A percentile compares a stretch with the other conserved stretches of the same genome.
These are phyloP conservation scores for Podarcis raffonei DNA, from an alignment of 2,113 vertebrate species.

Conservation along the genomic window DNA sequence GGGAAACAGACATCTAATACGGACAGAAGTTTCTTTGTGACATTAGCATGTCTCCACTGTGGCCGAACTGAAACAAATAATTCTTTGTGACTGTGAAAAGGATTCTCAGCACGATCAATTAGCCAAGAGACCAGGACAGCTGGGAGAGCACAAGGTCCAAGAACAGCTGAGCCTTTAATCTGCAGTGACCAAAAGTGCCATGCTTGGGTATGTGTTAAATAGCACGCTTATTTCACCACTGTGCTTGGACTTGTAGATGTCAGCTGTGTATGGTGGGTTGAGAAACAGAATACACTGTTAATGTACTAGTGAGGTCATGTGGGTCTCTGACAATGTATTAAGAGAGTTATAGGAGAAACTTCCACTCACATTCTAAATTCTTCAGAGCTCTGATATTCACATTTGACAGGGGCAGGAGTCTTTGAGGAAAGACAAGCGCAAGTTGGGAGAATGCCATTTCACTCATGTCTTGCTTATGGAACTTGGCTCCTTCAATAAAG, in stretches of 20 bases:
- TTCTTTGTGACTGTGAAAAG: conserved; percentile 39
- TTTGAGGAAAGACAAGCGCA: no score
- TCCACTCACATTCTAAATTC: neutral
- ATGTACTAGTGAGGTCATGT: neutral
- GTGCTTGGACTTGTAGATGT: neutral
- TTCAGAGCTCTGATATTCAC: neutral
- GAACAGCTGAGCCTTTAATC: conserved; percentile 21
- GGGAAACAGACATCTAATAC: conserved; percentile 34
- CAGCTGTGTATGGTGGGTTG: neutral
- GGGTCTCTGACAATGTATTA: neutral
- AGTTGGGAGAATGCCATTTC: no score
- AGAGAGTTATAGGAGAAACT: no score
- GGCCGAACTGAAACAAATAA: conserved; percentile 58
- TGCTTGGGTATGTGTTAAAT: neutral
- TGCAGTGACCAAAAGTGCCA: neutral
- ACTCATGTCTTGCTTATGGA: no score
- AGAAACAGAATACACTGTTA: neutral
- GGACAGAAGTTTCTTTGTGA: conserved; percentile 70
- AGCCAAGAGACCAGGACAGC: conserved; percentile 32
- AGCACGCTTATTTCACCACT: conserved; percentile 3
- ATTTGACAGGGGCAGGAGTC: neutral
- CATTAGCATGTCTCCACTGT: conserved; percentile 39
- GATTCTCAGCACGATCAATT: conserved; percentile 61
- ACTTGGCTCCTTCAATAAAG: no score
- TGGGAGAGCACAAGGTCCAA: neutral